Evolutionary conservation across 2,113 vertebrate species (phyloP).

Genomic region (Isurus oxyrinchus): DNA sequence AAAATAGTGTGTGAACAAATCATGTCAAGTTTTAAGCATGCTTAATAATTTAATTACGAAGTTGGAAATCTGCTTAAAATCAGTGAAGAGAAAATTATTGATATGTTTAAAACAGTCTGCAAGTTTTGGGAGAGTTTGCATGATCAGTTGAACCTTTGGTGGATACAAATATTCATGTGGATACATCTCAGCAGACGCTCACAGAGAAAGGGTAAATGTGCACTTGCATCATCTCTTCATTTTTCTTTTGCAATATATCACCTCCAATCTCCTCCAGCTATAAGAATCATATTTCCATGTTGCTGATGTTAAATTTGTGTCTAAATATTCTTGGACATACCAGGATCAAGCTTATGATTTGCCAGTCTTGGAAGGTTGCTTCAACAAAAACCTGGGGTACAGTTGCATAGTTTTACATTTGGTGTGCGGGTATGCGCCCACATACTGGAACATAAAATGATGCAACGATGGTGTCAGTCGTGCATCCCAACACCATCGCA

Average conservation of each 20-base stretch:
- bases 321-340: not conserved
- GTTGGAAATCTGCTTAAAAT: not conserved
- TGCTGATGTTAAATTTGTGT: not conserved
- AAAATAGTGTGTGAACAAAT: not conserved
- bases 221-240: not conserved
- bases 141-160: not conserved
- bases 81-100: not conserved
- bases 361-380: too few relatives aligned
- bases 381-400: too few relatives aligned
- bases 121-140: not conserved
- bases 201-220: not conserved
- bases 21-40: not conserved
- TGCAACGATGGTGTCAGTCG: too few relatives aligned
- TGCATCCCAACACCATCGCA: too few relatives aligned
- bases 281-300: not conserved
- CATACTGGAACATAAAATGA: too few relatives aligned
- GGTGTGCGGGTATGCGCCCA: too few relatives aligned
- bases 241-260: not conserved
- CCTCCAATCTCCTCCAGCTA: not conserved
- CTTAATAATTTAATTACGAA: not conserved
- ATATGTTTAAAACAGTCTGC: not conserved
- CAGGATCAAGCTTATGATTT: not conserved
- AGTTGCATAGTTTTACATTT: too few relatives aligned
- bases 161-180: not conserved
- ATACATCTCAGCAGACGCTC: not conserved